Evolutionary conservation across 2,888 invertebrate genomes (phyloP).

Genomic region (Hymenopus coronatus): DNA sequence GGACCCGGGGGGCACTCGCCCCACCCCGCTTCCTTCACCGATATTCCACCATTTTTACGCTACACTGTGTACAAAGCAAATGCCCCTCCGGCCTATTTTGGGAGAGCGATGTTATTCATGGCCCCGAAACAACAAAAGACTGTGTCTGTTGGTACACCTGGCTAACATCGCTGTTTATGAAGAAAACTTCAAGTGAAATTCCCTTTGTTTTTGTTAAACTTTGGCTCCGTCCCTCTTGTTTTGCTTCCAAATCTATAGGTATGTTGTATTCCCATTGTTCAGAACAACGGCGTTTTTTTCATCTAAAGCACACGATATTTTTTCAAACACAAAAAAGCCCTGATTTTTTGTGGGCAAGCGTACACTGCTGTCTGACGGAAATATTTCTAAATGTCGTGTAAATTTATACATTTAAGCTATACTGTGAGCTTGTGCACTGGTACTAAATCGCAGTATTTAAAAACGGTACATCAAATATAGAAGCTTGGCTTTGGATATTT

Average conservation of each 20-base stretch:
- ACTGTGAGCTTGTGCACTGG: too few species aligned
- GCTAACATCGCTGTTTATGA: neutral
- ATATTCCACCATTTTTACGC: neutral
- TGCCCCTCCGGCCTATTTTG: neutral
- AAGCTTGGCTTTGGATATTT: too few species aligned
- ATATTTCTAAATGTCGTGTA: too few species aligned
- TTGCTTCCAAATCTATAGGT: neutral
- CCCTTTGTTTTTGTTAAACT: neutral
- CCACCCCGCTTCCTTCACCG: neutral
- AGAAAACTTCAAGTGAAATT: neutral
- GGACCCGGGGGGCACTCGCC: neutral
- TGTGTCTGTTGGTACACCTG: neutral
- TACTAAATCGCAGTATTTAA: too few species aligned
- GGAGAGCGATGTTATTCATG: neutral
- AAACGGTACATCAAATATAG: too few species aligned
- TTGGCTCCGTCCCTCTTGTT: neutral
- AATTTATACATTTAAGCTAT: too few species aligned
- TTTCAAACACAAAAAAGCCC: too few species aligned
- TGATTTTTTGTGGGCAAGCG: too few species aligned
- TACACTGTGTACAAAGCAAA: neutral
- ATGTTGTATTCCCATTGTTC: too few species aligned
- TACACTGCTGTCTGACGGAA: too few species aligned
- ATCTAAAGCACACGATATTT: too few species aligned
- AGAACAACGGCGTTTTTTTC: too few species aligned
- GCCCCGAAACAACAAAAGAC: neutral